phyloP scores from a whole-genome alignment of 35 echinoderm and acorn worm species.

The Amphiura filiformis region DNA sequence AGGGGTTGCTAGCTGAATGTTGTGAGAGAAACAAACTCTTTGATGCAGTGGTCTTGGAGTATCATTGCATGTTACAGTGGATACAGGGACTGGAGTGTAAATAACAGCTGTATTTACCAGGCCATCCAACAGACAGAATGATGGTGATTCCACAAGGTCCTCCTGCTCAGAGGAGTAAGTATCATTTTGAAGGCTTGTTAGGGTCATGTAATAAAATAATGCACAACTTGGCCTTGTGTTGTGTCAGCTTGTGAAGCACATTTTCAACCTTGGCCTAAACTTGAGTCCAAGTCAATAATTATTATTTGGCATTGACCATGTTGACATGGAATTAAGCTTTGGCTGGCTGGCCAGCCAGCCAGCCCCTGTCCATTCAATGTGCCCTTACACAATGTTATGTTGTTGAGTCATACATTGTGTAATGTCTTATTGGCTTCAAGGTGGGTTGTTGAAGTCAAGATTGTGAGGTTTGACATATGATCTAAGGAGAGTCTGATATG shows the following conservation, averaged over 20 bases:
- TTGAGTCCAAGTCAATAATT: not conserved
- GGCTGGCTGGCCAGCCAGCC: not conserved
- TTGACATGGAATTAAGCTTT: no score
- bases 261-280: not conserved
- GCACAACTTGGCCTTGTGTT: no score
- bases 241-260: no score
- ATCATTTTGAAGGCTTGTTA: no score
- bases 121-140: not conserved
- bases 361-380: not conserved
- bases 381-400: not conserved
- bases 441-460: not conserved
- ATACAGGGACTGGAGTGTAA: not conserved
- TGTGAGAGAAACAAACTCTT: no score
- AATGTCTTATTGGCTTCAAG: not conserved
- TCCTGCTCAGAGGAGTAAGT: constrained; percentile 1
- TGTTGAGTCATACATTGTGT: not conserved
- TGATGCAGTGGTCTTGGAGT: no score
- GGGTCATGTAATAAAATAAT: no score
- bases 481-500: not conserved
- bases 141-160: not conserved
- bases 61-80: no score
- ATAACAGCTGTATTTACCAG: not conserved
- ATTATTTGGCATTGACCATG: not conserved
- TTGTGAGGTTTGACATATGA: not conserved
- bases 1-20: no score